phyloP scores from a whole-genome alignment of 2,113 vertebrate genomes.

The Anguilla rostrata region DNA sequence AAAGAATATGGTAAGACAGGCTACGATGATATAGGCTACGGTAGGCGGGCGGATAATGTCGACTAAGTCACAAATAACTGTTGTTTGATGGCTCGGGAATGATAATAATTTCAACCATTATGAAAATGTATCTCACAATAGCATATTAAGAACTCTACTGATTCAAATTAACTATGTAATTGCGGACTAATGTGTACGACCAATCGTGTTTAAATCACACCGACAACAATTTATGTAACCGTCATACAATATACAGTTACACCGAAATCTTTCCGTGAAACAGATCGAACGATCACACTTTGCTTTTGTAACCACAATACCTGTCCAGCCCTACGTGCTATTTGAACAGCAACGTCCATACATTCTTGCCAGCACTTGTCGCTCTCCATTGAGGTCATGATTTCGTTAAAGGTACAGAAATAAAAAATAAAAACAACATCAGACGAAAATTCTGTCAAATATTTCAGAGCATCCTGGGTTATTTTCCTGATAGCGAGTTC shows the following conservation, averaged over 20 bases:
- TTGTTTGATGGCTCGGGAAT: not conserved
- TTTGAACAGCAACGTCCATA: slow-evolving; percentile 47
- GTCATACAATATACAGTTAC: not conserved
- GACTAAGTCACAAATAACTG: not conserved
- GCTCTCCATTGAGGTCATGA: slow-evolving; percentile 26
- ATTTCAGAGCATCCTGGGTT: not conserved
- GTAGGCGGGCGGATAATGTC: not conserved
- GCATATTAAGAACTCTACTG: not conserved
- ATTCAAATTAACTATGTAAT: not conserved
- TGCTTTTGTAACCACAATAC: slow-evolving; percentile 26
- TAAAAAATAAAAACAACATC: not conserved
- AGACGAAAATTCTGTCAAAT: not conserved
- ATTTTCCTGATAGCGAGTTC: not conserved
- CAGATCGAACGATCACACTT: not conserved
- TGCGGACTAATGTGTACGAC: not conserved
- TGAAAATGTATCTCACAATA: not conserved
- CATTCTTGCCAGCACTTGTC: slow-evolving; percentile 46
- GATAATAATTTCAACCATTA: not conserved
- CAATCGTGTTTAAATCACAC: not conserved
- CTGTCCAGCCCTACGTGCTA: slow-evolving; percentile 47
- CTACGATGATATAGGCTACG: no score
- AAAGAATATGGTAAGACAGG: not conserved
- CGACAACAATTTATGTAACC: not conserved
- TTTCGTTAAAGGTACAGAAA: not conserved
- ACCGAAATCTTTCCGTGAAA: not conserved